Conservation (phyloP, 1,140 invertebrate genomes). For the Liolophura sinensis region DNA sequence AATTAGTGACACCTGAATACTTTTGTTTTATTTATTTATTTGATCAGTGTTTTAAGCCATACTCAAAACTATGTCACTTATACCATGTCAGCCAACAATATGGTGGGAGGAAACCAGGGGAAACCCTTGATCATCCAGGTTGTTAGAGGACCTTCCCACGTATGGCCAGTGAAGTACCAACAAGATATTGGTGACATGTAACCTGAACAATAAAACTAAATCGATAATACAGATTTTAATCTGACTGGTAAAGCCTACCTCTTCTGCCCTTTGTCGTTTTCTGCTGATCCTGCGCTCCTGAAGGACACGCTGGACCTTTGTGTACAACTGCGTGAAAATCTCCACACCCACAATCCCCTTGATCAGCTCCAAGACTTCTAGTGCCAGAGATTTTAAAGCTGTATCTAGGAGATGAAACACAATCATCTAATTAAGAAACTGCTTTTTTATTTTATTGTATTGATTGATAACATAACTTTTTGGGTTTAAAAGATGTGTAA, state of each 20-base stretch:
- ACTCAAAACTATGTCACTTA: too few species aligned
- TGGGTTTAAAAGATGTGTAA: not conserved
- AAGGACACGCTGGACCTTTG: constrained; percentile 63
- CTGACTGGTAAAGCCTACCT: constrained; percentile 38
- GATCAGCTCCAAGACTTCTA: constrained; percentile 69
- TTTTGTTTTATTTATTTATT: too few species aligned
- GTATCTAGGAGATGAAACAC: constrained; percentile 36
- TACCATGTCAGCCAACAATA: too few species aligned
- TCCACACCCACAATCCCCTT: constrained; percentile 70
- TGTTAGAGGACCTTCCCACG: too few species aligned
- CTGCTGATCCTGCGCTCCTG: constrained; percentile 68
- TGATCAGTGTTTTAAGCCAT: too few species aligned
- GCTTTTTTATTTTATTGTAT: not conserved
- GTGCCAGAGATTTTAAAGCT: constrained; percentile 60
- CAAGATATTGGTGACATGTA: too few species aligned
- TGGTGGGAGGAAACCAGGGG: too few species aligned
- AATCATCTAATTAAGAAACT: not conserved
- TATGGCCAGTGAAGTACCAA: too few species aligned
- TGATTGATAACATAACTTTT: not conserved
- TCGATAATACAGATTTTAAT: too few species aligned
- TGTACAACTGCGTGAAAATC: constrained; percentile 66
- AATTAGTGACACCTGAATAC: too few species aligned
- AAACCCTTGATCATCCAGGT: too few species aligned
- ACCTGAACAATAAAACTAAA: too few species aligned
- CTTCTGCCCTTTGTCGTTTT: constrained; percentile 65